These are phyloP conservation scores for Imbricaverruca yamaguchii DNA, from an alignment of 2,888 invertebrate species.

Conservation along the genomic window DNA sequence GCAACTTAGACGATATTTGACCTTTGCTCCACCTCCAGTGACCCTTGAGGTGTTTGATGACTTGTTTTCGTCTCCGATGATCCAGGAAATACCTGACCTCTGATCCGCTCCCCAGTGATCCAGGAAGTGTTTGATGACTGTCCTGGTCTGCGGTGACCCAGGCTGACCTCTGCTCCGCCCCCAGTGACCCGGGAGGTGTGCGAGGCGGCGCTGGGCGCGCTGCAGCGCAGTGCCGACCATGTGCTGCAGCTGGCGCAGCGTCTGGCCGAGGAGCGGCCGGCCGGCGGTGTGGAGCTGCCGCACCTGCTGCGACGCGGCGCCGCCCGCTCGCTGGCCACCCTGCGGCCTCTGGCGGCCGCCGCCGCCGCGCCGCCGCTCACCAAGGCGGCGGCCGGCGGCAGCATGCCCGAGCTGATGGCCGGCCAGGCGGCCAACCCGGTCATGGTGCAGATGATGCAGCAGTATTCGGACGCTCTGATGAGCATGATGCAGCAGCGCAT, in stretches of 20 bases:
- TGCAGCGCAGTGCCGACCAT: constrained; percentile 24
- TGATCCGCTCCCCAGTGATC: too few relatives aligned
- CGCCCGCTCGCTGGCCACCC: constrained; percentile 23
- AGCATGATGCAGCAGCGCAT: constrained; percentile 56
- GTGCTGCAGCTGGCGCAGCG: constrained; percentile 26
- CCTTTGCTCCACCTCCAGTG: too few relatives aligned
- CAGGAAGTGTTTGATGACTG: too few relatives aligned
- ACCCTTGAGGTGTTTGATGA: too few relatives aligned
- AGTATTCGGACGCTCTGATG: constrained; percentile 54
- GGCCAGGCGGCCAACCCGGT: constrained; percentile 30
- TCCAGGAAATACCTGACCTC: too few relatives aligned
- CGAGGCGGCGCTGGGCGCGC: constrained; percentile 25
- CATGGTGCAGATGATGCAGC: constrained; percentile 54
- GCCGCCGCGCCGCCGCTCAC: background rate
- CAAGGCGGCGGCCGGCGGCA: background rate
- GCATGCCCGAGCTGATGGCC: background rate
- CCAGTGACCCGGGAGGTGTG: constrained; percentile 27
- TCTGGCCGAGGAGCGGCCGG: constrained; percentile 20
- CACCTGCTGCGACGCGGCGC: constrained; percentile 24
- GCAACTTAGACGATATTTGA: too few relatives aligned
- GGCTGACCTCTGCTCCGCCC: too few relatives aligned
- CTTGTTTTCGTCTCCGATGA: too few relatives aligned
- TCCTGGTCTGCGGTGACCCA: too few relatives aligned
- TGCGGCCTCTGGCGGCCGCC: background rate
- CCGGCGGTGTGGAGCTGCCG: constrained; percentile 28